Percentiles rank a stretch among this genome's conserved stretches.
These are phyloP conservation scores for Coregonus ussuriensis DNA, from an alignment of 2,797 vertebrate species.

Conservation along the genomic window DNA sequence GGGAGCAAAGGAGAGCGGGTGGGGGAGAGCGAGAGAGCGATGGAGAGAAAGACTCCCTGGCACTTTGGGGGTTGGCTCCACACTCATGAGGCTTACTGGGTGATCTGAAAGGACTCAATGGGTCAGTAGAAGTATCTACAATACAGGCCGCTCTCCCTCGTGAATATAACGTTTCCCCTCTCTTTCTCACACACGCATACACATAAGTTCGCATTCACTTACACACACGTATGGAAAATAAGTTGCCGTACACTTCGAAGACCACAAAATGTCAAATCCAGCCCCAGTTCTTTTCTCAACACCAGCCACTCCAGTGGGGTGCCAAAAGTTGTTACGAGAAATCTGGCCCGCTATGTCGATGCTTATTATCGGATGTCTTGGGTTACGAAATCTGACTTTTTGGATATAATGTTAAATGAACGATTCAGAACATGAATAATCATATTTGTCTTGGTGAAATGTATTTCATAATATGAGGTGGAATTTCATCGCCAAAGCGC, in stretches of 20 bases:
- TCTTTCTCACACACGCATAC: background rate
- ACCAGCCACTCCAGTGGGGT: background rate
- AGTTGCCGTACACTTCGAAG: too few relatives aligned
- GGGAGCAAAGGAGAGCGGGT: conserved; percentile 12
- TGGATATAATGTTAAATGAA: too few relatives aligned
- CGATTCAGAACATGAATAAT: too few relatives aligned
- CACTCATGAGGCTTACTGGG: background rate
- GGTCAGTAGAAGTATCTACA: background rate
- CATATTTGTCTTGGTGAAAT: too few relatives aligned
- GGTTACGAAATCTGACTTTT: too few relatives aligned
- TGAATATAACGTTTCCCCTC: background rate
- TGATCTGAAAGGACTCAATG: background rate
- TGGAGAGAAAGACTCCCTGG: background rate
- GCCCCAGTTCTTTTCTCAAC: background rate
- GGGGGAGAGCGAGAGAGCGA: conserved; percentile 26
- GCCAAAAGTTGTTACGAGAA: too few relatives aligned
- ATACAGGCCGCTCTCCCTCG: too few relatives aligned
- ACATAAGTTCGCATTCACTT: background rate
- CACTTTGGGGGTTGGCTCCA: background rate
- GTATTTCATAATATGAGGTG: too few relatives aligned
- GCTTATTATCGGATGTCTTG: too few relatives aligned
- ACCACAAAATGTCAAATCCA: background rate
- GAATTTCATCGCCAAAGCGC: too few relatives aligned
- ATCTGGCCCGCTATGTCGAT: too few relatives aligned
- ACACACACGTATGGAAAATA: background rate